Conservation (phyloP, 2,888 invertebrate species). For the Drosophila putrida region DNA sequence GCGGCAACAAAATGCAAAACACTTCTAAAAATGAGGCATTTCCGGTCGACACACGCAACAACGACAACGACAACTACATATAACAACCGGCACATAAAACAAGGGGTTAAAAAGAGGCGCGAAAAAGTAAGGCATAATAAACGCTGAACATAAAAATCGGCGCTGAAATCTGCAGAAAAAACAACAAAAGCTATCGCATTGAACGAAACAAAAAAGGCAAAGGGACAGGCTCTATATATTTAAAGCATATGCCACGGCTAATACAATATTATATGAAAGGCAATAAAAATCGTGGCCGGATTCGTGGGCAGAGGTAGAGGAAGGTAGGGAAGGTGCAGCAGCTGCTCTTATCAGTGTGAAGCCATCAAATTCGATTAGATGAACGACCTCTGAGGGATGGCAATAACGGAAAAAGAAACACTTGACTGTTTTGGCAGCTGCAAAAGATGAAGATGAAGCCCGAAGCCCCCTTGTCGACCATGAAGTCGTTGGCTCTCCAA, state of each 20-base stretch:
- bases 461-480: conserved; percentile 10
- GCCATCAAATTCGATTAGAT: conserved; percentile 82
- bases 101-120: conserved; percentile 69
- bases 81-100: conserved; percentile 50
- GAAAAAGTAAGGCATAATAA: conserved; percentile 73
- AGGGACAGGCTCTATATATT: conserved; percentile 59
- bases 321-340: conserved; percentile 66
- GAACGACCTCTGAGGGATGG: conserved; percentile 49
- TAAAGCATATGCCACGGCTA: conserved; percentile 74
- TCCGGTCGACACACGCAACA: conserved; percentile 72
- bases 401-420: conserved; percentile 61
- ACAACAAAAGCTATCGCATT: conserved; percentile 40
- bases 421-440: conserved; percentile 79
- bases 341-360: conserved; percentile 83
- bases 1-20: conserved; percentile 75
- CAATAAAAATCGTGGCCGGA: conserved; percentile 67
- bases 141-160: conserved; percentile 71
- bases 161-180: conserved; percentile 65
- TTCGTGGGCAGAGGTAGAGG: conserved; percentile 39
- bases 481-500: conserved; percentile 30
- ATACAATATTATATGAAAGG: conserved; percentile 76
- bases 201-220: conserved; percentile 28
- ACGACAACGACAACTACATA: conserved; percentile 20
- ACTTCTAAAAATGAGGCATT: conserved; percentile 81
- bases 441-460: conserved; percentile 59